Base-by-base conservation (phyloP, 2,797 vertebrate species). In the Microctenopoma steveboyesi region DNA sequence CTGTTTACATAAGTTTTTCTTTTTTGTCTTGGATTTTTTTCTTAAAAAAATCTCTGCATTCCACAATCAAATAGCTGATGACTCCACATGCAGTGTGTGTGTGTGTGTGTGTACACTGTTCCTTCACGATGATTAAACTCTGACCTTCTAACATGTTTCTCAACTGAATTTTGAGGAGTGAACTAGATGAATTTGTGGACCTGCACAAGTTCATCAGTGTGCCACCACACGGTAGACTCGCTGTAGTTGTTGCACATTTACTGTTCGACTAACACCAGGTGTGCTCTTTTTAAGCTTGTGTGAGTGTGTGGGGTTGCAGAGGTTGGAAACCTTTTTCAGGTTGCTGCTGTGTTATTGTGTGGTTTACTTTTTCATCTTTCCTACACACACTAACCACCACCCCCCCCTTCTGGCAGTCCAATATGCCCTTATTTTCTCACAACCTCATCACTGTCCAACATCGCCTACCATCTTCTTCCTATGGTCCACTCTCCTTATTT, bases 111-210 rank as follows among this genome's bases (percentile, higher is more conserved):
- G 22, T 22, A 22, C 22, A 40, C 39, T 37, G 7, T 13, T n/a
- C 35, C 65, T 60, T 84, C 57, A 10, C 33, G 1, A 3, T 5
- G 27, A 68, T 67, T 22, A 42, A 43, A 76, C 63, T 46, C 57
- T 88, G 77, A 84, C 83, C 81, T 71, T 49, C 46, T 59, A 40
- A 54, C 46, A 61, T 47, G 72, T 66, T 76, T 65, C 54, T 37
- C 43, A 66, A 76, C 82, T 83, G 40, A 77, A 79, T 84, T 69
- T 48, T 18, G 15, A 7, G 2, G 5, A 14, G 49, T 11, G n/a
- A 42, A 55, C 33, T 42, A 37, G 10, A 69, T 47, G 22, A 64
- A 45, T 40, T 62, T 14, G n/a, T 15, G 3, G 27, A 43, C 43
- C 48, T 25, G 25, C 48, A 52, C 12, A 11, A 40, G 37, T 33